Conservation (phyloP, 2,888 invertebrate genomes). For the Pristionchus exspectatus region DNA sequence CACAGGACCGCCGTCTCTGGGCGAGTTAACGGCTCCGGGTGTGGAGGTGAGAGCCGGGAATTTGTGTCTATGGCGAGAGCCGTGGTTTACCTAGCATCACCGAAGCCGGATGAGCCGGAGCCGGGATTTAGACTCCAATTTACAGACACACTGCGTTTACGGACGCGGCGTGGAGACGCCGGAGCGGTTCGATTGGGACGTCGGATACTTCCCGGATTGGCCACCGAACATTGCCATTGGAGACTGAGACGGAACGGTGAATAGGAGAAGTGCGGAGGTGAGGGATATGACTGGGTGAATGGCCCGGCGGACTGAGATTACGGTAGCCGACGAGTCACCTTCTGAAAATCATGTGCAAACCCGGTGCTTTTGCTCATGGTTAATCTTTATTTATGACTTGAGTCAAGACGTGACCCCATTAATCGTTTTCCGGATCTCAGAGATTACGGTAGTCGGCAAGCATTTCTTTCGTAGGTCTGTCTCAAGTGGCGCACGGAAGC, state of each 20-base stretch:
- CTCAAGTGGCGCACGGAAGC: constrained; percentile 19
- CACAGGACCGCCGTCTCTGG: constrained; percentile 87
- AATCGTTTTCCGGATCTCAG: no score
- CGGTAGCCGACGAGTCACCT: not conserved
- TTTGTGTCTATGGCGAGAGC: no score
- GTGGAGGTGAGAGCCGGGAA: constrained; percentile 36
- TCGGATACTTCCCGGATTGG: constrained; percentile 73
- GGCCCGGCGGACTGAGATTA: not conserved
- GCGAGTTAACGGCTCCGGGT: not conserved
- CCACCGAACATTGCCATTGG: constrained; percentile 86
- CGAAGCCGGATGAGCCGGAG: not conserved
- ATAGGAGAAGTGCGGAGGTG: constrained; percentile 60
- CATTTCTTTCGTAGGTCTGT: no score
- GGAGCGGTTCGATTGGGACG: constrained; percentile 73
- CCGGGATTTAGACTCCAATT: not conserved
- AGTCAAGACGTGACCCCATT: no score
- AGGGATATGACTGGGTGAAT: constrained; percentile 9
- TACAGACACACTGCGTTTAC: constrained; percentile 79
- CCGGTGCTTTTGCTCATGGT: no score
- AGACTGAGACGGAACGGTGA: constrained; percentile 96
- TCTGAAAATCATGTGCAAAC: no score
- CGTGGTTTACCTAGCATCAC: no score
- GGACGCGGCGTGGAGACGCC: constrained; percentile 79
- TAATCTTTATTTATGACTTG: no score
- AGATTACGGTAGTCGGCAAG: no score